These are phyloP conservation scores for Sericinus montela DNA, from an alignment of 2,888 invertebrate genomes.

Conservation along the genomic window DNA sequence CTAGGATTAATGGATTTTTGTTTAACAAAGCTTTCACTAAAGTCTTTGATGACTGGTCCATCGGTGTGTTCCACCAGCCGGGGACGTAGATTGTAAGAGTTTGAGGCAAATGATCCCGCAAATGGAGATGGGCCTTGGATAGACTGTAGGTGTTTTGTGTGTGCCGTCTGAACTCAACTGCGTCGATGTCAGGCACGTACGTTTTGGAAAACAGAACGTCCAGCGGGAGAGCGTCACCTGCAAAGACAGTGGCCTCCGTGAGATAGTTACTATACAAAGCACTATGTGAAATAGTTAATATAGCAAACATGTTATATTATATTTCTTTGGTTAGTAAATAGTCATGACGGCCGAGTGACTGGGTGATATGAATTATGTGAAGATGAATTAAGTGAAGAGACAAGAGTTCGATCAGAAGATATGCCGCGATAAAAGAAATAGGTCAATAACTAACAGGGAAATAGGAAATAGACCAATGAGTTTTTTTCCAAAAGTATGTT, in stretches of 20 bases:
- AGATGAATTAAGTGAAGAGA: too few species aligned
- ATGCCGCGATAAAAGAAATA: too few species aligned
- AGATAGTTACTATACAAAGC: too few species aligned
- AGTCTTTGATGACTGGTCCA: constrained; percentile 51
- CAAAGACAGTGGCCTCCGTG: neutral
- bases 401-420: too few species aligned
- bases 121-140: constrained; percentile 37
- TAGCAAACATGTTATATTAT: too few species aligned
- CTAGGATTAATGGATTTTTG: constrained; percentile 41
- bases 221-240: constrained; percentile 60
- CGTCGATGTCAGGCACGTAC: constrained; percentile 37
- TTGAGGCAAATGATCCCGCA: constrained; percentile 24
- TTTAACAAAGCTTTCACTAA: constrained; percentile 47
- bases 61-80: constrained; percentile 66
- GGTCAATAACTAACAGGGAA: too few species aligned
- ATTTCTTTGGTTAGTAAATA: too few species aligned
- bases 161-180: constrained; percentile 40
- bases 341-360: too few species aligned
- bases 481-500: too few species aligned
- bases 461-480: too few species aligned
- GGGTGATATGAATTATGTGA: too few species aligned
- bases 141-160: constrained; percentile 35
- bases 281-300: too few species aligned
- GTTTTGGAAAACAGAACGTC: constrained; percentile 45
- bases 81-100: constrained; percentile 55